Conservation (phyloP, 2,113 vertebrate genomes). For the Pluvialis apricaria region DNA sequence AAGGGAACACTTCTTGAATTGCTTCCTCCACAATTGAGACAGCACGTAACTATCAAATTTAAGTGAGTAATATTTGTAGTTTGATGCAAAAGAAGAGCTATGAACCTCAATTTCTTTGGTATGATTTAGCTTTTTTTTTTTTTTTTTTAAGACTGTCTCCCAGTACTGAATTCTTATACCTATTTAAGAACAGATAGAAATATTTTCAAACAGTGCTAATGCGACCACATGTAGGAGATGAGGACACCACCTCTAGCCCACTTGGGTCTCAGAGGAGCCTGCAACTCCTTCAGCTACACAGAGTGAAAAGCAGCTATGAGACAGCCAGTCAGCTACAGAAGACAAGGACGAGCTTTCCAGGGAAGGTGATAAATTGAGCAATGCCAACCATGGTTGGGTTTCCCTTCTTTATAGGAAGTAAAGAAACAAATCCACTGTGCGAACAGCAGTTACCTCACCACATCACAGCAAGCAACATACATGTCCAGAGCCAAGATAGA, state of each 20-base stretch:
- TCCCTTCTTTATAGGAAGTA: neutral
- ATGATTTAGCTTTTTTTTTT: neutral
- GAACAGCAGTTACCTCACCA: neutral
- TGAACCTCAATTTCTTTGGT: neutral
- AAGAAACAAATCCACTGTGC: neutral
- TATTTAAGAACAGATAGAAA: neutral
- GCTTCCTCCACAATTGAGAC: neutral
- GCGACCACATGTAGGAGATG: neutral
- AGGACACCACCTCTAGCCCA: neutral
- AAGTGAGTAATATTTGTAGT: neutral
- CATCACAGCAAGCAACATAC: rapidly evolving
- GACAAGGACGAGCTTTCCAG: neutral
- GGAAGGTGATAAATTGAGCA: neutral
- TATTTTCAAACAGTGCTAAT: neutral
- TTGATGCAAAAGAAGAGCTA: neutral
- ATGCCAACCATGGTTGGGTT: neutral
- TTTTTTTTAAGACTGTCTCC: neutral
- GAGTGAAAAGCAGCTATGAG: neutral
- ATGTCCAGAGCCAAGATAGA: neutral
- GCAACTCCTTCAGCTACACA: neutral
- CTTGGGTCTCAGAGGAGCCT: neutral
- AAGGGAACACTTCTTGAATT: neutral
- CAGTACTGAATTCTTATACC: neutral
- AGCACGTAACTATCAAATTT: neutral
- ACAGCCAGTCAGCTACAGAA: neutral